Base-by-base conservation (phyloP, 2,888 invertebrate genomes). In the Melinaea marsaeus region DNA sequence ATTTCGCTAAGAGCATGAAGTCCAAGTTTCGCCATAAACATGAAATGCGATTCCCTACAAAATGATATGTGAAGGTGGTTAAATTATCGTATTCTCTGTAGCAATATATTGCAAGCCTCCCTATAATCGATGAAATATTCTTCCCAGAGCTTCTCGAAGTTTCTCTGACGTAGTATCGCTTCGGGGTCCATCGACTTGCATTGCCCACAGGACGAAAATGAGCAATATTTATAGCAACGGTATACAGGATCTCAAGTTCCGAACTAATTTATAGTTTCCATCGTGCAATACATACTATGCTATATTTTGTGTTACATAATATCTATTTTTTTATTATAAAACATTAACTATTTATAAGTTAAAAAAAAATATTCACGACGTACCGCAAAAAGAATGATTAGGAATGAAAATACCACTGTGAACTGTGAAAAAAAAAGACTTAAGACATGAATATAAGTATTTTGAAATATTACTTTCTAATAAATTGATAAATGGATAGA, bases 1-100 rank as follows among this genome's bases (percentile, higher is more conserved):
- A 90, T 90, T 90, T 88, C 79, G 86, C 80, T 90, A 88, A 90
- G 90, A 90, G 88, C 88, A 88, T 83, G 85, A 82, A 88, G 86
- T 85, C 83, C 81, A 89, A 90, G 86, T 89, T 90, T 88, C 82
- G 83, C 86, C 81, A 88, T 90, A 89, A 89, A 88, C 89, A 88
- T 88, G 87, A 89, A 86, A 86, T 85, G 89, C 86, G 86, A 81
- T 83, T 78, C 79, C 22, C 79, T 80, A 79, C 81, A 83, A 84
- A 85, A 86, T 88, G 88, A 89, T 88, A 87, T 87, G 87, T 87
- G 84, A 81, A 86, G 86, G 85, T 86, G 78, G 80, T 69, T 64
- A 71, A 71, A 69, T 72, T 69, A 66, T 67, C 63, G 60, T 64
- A 69, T 64, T 59, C 63, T 62, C 62, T 61, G 57, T 57, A 37